Conservation (phyloP, 2,888 invertebrate species). For the Ectemnius cavifrons region DNA sequence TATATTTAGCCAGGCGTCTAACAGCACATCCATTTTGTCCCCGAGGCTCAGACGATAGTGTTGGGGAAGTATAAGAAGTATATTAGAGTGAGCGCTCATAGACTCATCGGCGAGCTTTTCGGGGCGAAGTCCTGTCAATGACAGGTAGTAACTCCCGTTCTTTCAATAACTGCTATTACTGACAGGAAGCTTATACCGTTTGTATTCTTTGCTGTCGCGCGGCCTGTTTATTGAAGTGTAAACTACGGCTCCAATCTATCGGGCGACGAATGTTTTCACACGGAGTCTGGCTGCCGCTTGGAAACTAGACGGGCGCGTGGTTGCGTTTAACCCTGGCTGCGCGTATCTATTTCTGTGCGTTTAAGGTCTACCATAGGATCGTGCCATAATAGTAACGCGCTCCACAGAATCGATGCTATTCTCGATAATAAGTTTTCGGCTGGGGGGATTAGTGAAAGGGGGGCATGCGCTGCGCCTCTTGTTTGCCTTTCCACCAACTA, state of each 20-base stretch:
- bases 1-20: constrained; percentile 46
- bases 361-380: constrained; percentile 36
- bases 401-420: constrained; percentile 10
- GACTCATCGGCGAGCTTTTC: neutral
- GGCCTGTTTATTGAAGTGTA: constrained; percentile 51
- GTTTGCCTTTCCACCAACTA: constrained; percentile 5
- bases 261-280: constrained; percentile 47
- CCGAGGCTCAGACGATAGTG: neutral
- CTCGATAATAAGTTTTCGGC: neutral
- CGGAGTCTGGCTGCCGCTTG: constrained; percentile 40
- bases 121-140: neutral
- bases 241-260: constrained; percentile 49
- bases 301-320: constrained; percentile 46
- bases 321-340: constrained; percentile 56
- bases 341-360: constrained; percentile 51
- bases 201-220: constrained; percentile 36
- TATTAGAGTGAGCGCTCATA: neutral
- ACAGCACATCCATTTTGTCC: constrained; percentile 43
- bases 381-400: constrained; percentile 27
- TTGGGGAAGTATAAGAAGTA: neutral
- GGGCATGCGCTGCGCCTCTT: neutral
- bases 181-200: constrained; percentile 23
- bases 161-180: neutral
- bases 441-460: neutral
- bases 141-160: neutral